These are phyloP conservation scores for Cataglyphis hispanica DNA, from an alignment of 1,140 invertebrate species.

Conservation along the genomic window DNA sequence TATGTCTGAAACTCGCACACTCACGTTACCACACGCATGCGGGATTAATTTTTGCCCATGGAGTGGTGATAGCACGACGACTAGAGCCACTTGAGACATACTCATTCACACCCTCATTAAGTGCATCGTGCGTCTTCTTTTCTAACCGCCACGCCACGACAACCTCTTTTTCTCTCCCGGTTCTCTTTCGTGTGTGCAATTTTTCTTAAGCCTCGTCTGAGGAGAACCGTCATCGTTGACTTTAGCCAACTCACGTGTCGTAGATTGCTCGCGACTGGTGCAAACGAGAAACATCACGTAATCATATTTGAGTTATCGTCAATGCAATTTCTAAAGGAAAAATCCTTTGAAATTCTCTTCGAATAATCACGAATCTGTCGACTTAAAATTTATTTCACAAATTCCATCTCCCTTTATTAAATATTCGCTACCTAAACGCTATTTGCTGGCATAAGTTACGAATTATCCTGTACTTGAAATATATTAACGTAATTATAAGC, in stretches of 20 bases:
- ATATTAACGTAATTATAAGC: constrained; percentile 7
- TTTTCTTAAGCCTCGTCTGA: constrained; percentile 72
- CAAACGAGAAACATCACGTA: constrained; percentile 49
- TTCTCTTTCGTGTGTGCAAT: constrained; percentile 29
- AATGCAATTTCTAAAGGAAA: neutral
- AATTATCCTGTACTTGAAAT: neutral
- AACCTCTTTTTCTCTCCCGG: constrained; percentile 49
- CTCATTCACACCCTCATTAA: constrained; percentile 83
- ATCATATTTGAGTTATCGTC: neutral
- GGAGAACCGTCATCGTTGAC: constrained; percentile 60
- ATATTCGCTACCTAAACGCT: neutral
- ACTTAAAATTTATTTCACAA: constrained; percentile 15
- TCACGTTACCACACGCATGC: constrained; percentile 44
- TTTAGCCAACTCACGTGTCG: constrained; percentile 6
- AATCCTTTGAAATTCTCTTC: neutral
- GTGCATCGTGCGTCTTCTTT: constrained; percentile 63
- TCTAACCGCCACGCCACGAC: constrained; percentile 42
- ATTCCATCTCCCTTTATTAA: neutral
- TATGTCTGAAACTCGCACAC: neutral
- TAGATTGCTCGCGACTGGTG: constrained; percentile 1
- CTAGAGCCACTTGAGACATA: constrained; percentile 81
- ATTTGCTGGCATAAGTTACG: neutral
- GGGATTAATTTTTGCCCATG: constrained; percentile 77
- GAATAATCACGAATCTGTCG: constrained; percentile 4
- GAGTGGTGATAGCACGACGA: constrained; percentile 73